Percentiles rank a stretch among this genome's conserved stretches.
phyloP scores from a whole-genome alignment of 2,113 vertebrate species.

The Prolemur simus region DNA sequence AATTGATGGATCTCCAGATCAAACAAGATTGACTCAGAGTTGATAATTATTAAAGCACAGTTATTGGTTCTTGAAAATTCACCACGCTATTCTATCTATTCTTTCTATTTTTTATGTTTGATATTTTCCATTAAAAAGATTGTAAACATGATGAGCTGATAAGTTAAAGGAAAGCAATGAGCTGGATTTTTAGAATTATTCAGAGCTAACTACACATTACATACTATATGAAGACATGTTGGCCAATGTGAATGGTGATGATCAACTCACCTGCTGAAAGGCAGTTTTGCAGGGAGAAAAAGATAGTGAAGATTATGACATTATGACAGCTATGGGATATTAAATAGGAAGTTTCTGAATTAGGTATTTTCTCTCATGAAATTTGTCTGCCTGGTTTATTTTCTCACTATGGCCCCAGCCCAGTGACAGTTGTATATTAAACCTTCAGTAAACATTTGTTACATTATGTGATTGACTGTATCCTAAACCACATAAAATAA shows the following conservation, averaged over 20 bases:
- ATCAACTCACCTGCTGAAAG: background rate
- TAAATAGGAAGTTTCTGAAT: slow-evolving; percentile 19
- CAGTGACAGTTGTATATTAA: background rate
- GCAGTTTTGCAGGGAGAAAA: background rate
- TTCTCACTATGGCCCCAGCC: background rate
- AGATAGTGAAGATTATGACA: background rate
- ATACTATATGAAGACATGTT: background rate
- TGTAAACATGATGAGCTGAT: background rate
- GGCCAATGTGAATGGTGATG: background rate
- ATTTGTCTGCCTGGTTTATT: background rate
- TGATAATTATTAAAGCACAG: background rate
- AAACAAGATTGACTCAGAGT: background rate
- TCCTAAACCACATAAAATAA: background rate
- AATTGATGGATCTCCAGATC: background rate
- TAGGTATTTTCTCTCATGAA: background rate
- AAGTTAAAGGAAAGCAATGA: background rate
- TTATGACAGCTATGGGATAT: background rate
- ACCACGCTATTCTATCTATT: background rate
- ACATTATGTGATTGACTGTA: background rate
- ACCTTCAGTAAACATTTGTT: background rate
- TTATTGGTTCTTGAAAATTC: background rate
- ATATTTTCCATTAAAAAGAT: background rate
- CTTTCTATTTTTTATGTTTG: background rate
- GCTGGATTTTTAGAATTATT: background rate
- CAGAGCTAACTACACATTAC: background rate